These are phyloP conservation scores for Charina bottae DNA, from an alignment of 2,113 vertebrate species.

Conservation along the genomic window DNA sequence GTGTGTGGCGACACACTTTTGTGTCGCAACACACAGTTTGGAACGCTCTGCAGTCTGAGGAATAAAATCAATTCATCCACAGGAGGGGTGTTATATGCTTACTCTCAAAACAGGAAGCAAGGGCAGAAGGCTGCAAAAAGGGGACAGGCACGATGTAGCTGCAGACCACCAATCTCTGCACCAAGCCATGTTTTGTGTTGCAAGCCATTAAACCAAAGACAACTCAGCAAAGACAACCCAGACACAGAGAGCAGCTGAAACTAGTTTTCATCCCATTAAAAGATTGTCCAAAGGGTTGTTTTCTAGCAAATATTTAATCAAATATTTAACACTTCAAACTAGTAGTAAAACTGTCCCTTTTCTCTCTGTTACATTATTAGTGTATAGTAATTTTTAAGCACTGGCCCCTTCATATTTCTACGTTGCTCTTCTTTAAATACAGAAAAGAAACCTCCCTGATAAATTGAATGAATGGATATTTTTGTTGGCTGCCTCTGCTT, in stretches of 20 bases:
- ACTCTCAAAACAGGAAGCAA: not conserved
- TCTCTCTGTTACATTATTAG: not conserved
- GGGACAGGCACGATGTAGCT: not conserved
- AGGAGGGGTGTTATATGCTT: not conserved
- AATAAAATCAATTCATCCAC: not conserved
- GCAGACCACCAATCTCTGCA: not conserved
- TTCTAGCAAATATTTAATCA: not conserved
- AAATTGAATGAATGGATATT: constrained; percentile 63
- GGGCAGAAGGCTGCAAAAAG: not conserved
- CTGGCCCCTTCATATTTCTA: constrained; percentile 54
- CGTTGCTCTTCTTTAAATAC: constrained; percentile 32
- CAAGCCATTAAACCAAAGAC: not conserved
- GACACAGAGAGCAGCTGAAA: not conserved
- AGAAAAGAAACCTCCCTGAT: constrained; percentile 56
- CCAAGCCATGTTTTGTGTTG: not conserved
- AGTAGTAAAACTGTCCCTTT: not conserved
- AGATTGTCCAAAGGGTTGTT: not conserved
- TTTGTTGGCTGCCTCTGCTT: constrained; percentile 60
- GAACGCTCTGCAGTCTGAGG: too few species aligned
- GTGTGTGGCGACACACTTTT: too few species aligned
- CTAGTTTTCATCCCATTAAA: not conserved
- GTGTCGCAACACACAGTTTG: too few species aligned
- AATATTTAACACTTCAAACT: not conserved
- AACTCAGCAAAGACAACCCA: not conserved
- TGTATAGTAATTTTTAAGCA: constrained; percentile 54